These are phyloP conservation scores for Drosophila stalkeri DNA, from an alignment of 2,888 invertebrate genomes.

Conservation along the genomic window DNA sequence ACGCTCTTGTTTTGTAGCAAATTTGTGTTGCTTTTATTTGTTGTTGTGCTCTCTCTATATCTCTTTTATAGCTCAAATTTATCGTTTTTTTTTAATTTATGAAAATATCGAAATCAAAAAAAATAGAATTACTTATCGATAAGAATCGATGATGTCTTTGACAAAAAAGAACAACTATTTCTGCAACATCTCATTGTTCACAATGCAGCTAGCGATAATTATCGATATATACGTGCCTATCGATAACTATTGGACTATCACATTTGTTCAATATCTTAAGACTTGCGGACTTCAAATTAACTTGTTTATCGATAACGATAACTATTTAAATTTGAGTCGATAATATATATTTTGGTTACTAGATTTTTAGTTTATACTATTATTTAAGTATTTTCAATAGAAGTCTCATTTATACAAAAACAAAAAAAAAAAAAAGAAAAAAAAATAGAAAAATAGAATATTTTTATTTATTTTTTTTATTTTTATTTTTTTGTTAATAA, in stretches of 20 bases:
- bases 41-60: constrained; percentile 9
- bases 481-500: no score
- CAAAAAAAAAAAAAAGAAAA: no score
- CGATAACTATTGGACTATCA: neutral
- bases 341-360: neutral
- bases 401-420: neutral
- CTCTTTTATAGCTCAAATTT: neutral
- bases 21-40: neutral
- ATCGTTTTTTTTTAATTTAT: neutral
- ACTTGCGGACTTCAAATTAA: neutral
- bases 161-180: neutral
- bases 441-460: no score
- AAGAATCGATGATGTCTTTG: neutral
- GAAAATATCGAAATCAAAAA: neutral
- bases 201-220: neutral
- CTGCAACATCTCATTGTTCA: neutral
- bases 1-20: constrained; percentile 15
- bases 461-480: neutral
- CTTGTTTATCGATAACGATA: neutral
- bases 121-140: neutral
- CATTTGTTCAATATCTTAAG: neutral
- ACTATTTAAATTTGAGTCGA: neutral
- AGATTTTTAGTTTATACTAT: neutral
- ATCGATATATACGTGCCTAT: neutral
- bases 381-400: no score